Percentiles rank a stretch among this genome's conserved stretches.
phyloP scores from a whole-genome alignment of 1,140 invertebrate species.

The Centruroides vittatus region DNA sequence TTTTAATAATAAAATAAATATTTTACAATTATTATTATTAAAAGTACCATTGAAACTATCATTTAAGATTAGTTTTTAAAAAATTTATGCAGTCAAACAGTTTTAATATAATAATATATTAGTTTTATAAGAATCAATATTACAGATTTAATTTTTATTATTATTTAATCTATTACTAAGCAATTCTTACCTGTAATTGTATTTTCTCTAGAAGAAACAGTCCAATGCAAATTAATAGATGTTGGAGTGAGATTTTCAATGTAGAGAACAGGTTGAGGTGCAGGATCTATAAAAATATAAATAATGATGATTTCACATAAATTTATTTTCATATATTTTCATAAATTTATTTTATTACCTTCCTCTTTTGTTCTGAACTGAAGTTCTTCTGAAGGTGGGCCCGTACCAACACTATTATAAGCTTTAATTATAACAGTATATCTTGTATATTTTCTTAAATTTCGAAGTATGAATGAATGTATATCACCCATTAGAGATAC shows the following conservation, averaged over 20 bases:
- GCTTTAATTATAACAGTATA: conserved; percentile 38
- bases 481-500: not conserved
- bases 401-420: conserved; percentile 29
- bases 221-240: conserved; percentile 9
- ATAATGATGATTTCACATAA: not conserved
- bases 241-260: conserved; percentile 10
- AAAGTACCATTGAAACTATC: too few relatives aligned
- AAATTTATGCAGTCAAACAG: too few relatives aligned
- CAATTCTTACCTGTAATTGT: too few relatives aligned
- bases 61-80: too few relatives aligned
- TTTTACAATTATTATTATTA: too few relatives aligned
- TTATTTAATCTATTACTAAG: too few relatives aligned
- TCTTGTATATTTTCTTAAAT: conserved; percentile 51
- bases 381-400: conserved; percentile 25
- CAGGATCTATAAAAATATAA: conserved; percentile 5
- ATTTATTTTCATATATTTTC: too few relatives aligned
- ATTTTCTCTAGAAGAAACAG: not conserved
- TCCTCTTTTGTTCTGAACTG: conserved; percentile 29
- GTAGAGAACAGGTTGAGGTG: conserved; percentile 3
- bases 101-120: too few relatives aligned
- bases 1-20: too few relatives aligned
- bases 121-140: too few relatives aligned
- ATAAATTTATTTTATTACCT: conserved; percentile 18
- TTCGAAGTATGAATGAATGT: conserved; percentile 34
- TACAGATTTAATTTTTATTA: too few relatives aligned